Conservation (phyloP, 2,113 vertebrate genomes). For the Python bivittatus region DNA sequence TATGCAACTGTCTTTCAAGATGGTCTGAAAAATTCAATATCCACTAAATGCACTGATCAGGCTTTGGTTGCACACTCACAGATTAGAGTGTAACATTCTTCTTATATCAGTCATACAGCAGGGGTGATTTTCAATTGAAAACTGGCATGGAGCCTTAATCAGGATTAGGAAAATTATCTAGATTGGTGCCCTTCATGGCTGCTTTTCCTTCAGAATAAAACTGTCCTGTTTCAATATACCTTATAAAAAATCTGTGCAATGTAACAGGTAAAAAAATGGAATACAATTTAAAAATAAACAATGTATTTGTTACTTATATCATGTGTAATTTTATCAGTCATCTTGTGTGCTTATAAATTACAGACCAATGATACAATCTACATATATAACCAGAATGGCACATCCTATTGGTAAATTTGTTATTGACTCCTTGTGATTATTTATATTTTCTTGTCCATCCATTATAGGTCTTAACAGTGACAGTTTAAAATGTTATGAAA, state of each 20-base stretch:
- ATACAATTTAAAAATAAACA: not conserved
- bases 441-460: not conserved
- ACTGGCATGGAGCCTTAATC: not conserved
- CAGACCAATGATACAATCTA: not conserved
- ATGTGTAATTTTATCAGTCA: not conserved
- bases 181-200: not conserved
- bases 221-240: not conserved
- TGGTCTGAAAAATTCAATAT: not conserved
- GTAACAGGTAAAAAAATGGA: not conserved
- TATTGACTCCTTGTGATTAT: not conserved
- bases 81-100: not conserved
- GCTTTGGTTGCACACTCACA: not conserved
- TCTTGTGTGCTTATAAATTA: not conserved
- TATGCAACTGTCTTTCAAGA: not conserved
- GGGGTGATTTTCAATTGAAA: not conserved
- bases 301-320: not conserved
- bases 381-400: not conserved
- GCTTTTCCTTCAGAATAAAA: not conserved
- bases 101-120: not conserved
- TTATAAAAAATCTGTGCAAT: not conserved
- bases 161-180: not conserved
- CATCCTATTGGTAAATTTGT: not conserved
- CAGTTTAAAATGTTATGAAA: not conserved
- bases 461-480: not conserved
- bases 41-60: not conserved